phyloP scores from a whole-genome alignment of 2,888 invertebrate species.

The Oscheius sp. region DNA sequence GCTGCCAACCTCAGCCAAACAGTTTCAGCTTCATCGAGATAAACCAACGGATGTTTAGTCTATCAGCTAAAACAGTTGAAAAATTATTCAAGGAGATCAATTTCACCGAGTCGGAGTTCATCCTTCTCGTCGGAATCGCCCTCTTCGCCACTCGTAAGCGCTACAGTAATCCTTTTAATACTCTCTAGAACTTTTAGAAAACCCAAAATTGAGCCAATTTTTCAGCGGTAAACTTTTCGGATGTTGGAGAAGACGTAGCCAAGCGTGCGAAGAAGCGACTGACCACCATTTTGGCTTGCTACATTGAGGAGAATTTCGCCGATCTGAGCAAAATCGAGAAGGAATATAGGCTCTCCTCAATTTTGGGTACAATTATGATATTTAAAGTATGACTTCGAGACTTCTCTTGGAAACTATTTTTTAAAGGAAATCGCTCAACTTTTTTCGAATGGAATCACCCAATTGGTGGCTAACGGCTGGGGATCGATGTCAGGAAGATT shows the following conservation, averaged over 20 bases:
- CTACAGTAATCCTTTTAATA: neutral
- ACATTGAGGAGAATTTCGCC: neutral
- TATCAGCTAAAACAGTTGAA: constrained; percentile 7
- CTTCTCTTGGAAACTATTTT: neutral
- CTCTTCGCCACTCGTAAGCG: neutral
- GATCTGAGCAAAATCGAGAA: neutral
- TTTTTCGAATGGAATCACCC: neutral
- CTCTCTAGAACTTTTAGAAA: neutral
- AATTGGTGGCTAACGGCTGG: neutral
- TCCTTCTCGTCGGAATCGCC: neutral
- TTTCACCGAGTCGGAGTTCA: neutral
- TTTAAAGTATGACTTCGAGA: neutral
- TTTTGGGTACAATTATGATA: neutral
- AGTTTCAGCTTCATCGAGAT: neutral
- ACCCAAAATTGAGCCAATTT: no score
- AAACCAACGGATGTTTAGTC: neutral
- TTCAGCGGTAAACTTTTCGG: neutral
- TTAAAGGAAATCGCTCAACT: neutral
- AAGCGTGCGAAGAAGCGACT: neutral
- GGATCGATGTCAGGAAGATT: neutral
- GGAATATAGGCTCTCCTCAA: neutral
- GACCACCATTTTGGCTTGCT: neutral
- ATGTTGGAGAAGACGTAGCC: neutral
- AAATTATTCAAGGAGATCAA: neutral
- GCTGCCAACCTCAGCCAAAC: neutral